Evolutionary conservation across 2,113 vertebrate species (phyloP).

Genomic region (Spea bombifrons): DNA sequence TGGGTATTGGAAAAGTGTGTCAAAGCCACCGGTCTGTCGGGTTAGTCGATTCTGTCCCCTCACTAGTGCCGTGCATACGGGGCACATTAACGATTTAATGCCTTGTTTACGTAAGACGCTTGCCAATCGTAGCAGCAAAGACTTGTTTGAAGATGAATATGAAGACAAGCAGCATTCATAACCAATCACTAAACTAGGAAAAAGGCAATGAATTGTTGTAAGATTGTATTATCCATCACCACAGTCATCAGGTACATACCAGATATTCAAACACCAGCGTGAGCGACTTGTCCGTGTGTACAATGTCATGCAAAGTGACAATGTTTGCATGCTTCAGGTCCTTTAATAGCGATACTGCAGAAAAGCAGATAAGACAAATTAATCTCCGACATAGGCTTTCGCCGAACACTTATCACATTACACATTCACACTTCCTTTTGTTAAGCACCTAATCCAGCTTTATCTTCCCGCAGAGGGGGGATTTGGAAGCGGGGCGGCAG

Average conservation of each 20-base stretch:
- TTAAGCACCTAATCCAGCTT: background rate
- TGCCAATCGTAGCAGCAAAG: no score
- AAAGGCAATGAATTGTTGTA: no score
- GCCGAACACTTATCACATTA: background rate
- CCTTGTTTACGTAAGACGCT: no score
- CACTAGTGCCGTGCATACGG: no score
- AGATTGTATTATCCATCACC: no score
- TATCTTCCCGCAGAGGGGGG: background rate
- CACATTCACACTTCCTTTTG: background rate
- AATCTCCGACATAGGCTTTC: slow-evolving; percentile 10
- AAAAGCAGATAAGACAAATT: slow-evolving; percentile 53
- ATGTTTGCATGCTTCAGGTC: slow-evolving; percentile 99
- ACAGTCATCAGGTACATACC: slow-evolving; percentile 67
- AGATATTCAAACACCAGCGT: slow-evolving; percentile 97
- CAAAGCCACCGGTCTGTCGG: no score
- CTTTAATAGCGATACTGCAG: slow-evolving; percentile 91
- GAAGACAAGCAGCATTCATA: no score
- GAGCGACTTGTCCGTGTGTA: slow-evolving; percentile 98
- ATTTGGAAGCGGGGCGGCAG: background rate
- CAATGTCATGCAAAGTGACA: slow-evolving; percentile 95
- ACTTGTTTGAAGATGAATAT: no score
- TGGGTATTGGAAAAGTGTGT: no score
- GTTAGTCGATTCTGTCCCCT: no score
- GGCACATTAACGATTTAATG: no score
- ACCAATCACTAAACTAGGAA: no score